Percentiles rank a stretch among this genome's conserved stretches.
phyloP scores from a whole-genome alignment of 2,797 vertebrate genomes.

The Petrocephalus schoutedeni region DNA sequence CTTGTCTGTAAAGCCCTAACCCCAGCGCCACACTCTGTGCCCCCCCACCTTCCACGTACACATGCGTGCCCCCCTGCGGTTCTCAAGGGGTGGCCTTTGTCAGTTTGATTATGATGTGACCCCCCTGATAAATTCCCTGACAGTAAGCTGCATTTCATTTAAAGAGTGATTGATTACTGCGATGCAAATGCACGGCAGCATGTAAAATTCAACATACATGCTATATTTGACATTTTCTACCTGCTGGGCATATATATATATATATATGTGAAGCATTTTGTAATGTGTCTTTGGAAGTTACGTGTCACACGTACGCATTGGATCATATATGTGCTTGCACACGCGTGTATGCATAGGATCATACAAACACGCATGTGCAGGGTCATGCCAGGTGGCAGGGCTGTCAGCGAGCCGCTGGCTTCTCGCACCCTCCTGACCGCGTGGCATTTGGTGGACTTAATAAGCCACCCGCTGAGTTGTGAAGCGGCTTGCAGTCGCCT shows the following conservation, averaged over 20 bases:
- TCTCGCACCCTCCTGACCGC: not conserved
- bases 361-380: not conserved
- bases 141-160: constrained; percentile 16
- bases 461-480: not conserved
- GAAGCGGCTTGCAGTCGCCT: not conserved
- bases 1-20: constrained; percentile 21
- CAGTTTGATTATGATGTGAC: not conserved
- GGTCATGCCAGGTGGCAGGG: not conserved
- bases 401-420: not conserved
- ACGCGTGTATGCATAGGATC: not conserved
- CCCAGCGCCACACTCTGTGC: not conserved
- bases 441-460: not conserved
- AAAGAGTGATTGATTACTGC: not conserved
- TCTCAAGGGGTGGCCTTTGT: constrained; percentile 7
- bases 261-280: not conserved
- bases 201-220: not conserved
- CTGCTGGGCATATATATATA: not conserved
- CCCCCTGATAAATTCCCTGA: constrained; percentile 13
- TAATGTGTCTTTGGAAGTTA: not conserved
- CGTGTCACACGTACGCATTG: not conserved
- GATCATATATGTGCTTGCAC: not conserved
- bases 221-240: not conserved
- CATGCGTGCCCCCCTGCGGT: not conserved
- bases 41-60: not conserved
- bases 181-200: not conserved